Evolutionary conservation across 2,113 vertebrate genomes (phyloP).

Genomic region (Dendropsophus ebraccatus): DNA sequence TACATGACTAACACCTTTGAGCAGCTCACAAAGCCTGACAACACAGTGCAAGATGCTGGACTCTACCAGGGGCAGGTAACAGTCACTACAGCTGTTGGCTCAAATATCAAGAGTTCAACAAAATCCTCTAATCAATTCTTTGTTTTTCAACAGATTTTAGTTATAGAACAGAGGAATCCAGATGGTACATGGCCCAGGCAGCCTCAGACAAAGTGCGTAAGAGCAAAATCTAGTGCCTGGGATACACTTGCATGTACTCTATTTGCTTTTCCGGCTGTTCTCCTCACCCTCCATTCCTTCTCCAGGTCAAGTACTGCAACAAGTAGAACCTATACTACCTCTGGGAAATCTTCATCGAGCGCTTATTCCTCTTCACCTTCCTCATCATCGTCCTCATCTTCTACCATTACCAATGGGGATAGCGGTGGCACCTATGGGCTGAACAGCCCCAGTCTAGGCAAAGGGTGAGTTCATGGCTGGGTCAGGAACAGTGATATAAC

Average conservation of each 20-base stretch:
- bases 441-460: slow-evolving; percentile 81
- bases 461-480: slow-evolving; percentile 70
- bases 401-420: slow-evolving; percentile 91
- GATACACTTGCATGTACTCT: neutral
- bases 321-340: slow-evolving; percentile 93
- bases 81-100: neutral
- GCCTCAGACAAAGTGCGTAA: slow-evolving; percentile 83
- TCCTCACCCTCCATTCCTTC: neutral
- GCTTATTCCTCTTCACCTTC: slow-evolving; percentile 80
- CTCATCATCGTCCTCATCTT: slow-evolving; percentile 79
- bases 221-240: neutral
- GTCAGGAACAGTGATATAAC: neutral
- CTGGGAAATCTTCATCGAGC: slow-evolving; percentile 86
- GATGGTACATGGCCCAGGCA: slow-evolving; percentile 96
- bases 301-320: slow-evolving; percentile 87
- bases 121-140: slow-evolving; percentile 42
- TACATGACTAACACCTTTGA: slow-evolving; percentile 92
- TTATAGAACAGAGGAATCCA: slow-evolving; percentile 94
- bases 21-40: slow-evolving; percentile 91
- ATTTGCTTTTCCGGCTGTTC: neutral
- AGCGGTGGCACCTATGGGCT: slow-evolving; percentile 79
- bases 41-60: slow-evolving; percentile 93
- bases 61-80: slow-evolving; percentile 96
- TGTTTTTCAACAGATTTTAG: slow-evolving; percentile 81
- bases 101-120: neutral